phyloP scores from a whole-genome alignment of 1,140 invertebrate species.

The Carposina sasakii region DNA sequence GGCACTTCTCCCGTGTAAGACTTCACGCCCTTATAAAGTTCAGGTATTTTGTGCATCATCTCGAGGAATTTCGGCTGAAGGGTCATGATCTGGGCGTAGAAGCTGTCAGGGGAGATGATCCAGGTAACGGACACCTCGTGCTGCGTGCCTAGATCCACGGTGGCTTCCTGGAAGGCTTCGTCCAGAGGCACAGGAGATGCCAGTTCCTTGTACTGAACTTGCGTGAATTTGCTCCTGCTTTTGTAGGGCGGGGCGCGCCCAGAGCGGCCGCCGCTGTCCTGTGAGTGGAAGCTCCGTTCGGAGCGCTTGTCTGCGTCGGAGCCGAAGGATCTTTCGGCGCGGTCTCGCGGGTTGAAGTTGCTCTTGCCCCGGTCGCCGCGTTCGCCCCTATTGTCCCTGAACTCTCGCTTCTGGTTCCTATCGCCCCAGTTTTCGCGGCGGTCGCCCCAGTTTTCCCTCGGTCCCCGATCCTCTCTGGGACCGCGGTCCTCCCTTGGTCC shows the following conservation, averaged over 20 bases:
- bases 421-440: slow-evolving; percentile 15
- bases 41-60: slow-evolving; percentile 81
- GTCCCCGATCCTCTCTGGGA: slow-evolving; percentile 13
- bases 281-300: slow-evolving; percentile 43
- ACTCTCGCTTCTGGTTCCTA: slow-evolving; percentile 13
- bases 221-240: slow-evolving; percentile 38
- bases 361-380: slow-evolving; percentile 31
- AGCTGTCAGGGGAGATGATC: slow-evolving; percentile 75
- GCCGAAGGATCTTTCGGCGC: slow-evolving; percentile 39
- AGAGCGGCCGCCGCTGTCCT: slow-evolving; percentile 36
- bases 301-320: slow-evolving; percentile 47
- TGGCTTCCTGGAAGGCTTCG: slow-evolving; percentile 36
- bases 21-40: slow-evolving; percentile 74
- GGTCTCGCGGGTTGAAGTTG: slow-evolving; percentile 52
- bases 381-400: slow-evolving; percentile 16
- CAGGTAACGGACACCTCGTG: slow-evolving; percentile 60
- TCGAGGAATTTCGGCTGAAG: slow-evolving; percentile 72
- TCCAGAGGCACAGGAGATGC: slow-evolving; percentile 37
- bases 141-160: slow-evolving; percentile 45
- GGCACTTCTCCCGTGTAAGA: slow-evolving; percentile 55
- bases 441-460: slow-evolving; percentile 12
- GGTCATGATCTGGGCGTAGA: slow-evolving; percentile 77
- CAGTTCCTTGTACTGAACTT: slow-evolving; percentile 50
- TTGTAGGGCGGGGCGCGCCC: slow-evolving; percentile 43
- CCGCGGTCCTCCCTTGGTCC: no score